Conservation (phyloP, 2,113 vertebrate genomes). For the Phylloscopus trochilus region DNA sequence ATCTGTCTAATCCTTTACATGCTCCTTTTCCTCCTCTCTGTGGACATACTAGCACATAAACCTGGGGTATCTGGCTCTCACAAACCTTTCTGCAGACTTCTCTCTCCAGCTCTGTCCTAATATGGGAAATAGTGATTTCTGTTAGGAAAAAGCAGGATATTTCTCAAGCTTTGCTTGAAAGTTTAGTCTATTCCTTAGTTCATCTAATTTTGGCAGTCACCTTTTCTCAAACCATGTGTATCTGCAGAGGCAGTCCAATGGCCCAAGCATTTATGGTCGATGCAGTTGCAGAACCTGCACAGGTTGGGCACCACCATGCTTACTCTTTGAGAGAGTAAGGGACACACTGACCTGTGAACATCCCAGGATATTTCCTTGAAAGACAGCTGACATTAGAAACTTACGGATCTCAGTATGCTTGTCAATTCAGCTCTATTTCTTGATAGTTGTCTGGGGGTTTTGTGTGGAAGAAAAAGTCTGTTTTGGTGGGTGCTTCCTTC, state of each 20-base stretch:
- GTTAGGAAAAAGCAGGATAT: background rate
- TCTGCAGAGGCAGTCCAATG: background rate
- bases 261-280: background rate
- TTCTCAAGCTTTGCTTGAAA: background rate
- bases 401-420: background rate
- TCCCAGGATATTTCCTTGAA: background rate
- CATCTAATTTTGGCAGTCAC: background rate
- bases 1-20: background rate
- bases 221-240: background rate
- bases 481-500: background rate
- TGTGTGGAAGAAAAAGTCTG: background rate
- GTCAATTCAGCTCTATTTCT: background rate
- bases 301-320: background rate
- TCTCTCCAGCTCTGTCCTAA: background rate
- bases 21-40: background rate
- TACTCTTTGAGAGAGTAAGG: background rate
- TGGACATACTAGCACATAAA: background rate
- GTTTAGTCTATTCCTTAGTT: background rate
- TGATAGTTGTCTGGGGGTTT: background rate
- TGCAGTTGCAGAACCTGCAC: background rate
- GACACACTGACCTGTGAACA: background rate
- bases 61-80: background rate
- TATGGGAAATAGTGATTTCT: background rate
- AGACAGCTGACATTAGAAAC: background rate
- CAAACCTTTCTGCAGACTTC: background rate